A percentile compares a stretch with the other conserved stretches of the same genome.
phyloP scores from a whole-genome alignment of 1,140 invertebrate genomes.

The Galendromus occidentalis region DNA sequence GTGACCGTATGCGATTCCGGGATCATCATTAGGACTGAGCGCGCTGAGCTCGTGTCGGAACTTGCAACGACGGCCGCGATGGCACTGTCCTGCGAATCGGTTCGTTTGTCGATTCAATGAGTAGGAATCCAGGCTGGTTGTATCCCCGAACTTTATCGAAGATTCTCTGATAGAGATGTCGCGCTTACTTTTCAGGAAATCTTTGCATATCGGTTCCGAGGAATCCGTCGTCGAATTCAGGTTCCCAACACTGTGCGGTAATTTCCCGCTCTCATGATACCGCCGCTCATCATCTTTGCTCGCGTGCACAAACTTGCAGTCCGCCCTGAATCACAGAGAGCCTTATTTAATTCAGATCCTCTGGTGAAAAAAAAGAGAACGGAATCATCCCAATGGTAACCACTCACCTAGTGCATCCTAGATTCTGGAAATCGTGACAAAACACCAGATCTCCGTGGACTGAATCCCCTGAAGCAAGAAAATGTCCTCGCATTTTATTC shows the following conservation, averaged over 20 bases:
- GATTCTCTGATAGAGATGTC: too few species aligned
- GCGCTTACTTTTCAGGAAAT: conserved; percentile 38
- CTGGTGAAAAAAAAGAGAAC: too few species aligned
- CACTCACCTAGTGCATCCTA: conserved; percentile 35
- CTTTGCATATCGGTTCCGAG: conserved; percentile 47
- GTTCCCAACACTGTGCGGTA: conserved; percentile 30
- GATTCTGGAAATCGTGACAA: conserved; percentile 66
- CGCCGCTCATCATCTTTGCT: conserved; percentile 51
- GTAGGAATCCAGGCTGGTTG: too few species aligned
- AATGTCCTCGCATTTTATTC: too few species aligned
- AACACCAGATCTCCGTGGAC: conserved; percentile 35
- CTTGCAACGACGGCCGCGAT: conserved; percentile 33
- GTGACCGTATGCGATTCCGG: too few species aligned
- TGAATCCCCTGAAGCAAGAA: neutral
- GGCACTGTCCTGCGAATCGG: conserved; percentile 38
- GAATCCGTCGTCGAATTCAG: neutral
- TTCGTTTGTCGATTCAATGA: too few species aligned
- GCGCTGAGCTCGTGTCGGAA: conserved; percentile 33
- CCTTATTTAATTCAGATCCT: too few species aligned
- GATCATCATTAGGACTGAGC: too few species aligned
- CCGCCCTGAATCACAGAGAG: conserved; percentile 22
- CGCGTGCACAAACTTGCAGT: conserved; percentile 55
- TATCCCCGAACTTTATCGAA: too few species aligned
- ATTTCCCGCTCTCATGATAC: conserved; percentile 43
- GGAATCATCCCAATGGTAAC: too few species aligned